phyloP scores from a whole-genome alignment of 1,140 invertebrate species.

The Drosophila nigromelanica region DNA sequence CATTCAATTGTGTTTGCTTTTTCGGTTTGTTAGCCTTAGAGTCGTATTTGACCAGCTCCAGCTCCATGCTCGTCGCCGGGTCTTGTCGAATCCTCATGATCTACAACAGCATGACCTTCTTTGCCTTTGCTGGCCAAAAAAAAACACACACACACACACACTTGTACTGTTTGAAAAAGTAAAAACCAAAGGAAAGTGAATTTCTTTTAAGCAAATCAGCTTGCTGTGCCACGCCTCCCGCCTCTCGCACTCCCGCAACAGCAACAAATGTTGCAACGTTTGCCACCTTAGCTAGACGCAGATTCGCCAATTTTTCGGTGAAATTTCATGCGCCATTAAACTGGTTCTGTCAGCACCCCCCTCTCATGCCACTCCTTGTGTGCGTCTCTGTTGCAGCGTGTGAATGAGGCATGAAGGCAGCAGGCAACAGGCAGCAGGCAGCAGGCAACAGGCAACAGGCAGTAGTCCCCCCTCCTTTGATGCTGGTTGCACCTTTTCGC shows the following conservation, averaged over 20 bases:
- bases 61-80: neutral
- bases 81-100: slow-evolving; percentile 73
- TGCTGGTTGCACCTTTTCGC: slow-evolving; percentile 21
- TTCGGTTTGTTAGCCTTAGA: slow-evolving; percentile 55
- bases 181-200: slow-evolving; percentile 76
- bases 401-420: slow-evolving; percentile 58
- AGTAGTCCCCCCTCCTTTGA: neutral
- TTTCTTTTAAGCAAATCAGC: slow-evolving; percentile 82
- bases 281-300: slow-evolving; percentile 57
- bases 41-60: slow-evolving; percentile 47
- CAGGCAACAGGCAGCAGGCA: neutral
- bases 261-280: slow-evolving; percentile 27
- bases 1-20: slow-evolving; percentile 70
- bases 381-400: too few relatives aligned
- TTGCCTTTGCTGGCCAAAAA: slow-evolving; percentile 54
- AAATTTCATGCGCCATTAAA: slow-evolving; percentile 82
- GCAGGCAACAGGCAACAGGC: neutral
- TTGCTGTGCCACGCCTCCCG: slow-evolving; percentile 57
- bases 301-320: slow-evolving; percentile 72
- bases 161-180: slow-evolving; percentile 51
- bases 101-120: slow-evolving; percentile 77
- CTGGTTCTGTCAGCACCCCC: slow-evolving; percentile 66
- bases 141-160: slow-evolving; percentile 38
- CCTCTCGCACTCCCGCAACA: neutral
- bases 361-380: too few relatives aligned